These are phyloP conservation scores for Trachemys scripta DNA, from an alignment of 2,113 vertebrate species.

Conservation along the genomic window DNA sequence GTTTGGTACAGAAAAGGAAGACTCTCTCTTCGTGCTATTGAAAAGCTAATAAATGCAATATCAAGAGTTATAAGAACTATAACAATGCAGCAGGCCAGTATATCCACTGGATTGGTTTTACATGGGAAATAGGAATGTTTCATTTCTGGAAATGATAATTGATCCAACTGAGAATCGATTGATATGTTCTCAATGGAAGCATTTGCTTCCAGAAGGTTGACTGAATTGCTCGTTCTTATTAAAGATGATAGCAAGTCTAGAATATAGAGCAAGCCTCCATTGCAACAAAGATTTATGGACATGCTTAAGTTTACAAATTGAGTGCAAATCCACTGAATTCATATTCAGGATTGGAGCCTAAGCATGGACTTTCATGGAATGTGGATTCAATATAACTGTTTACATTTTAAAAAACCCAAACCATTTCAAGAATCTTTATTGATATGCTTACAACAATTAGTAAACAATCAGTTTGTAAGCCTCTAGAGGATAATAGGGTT, in stretches of 20 bases:
- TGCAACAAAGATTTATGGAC: not conserved
- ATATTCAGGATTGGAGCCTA: not conserved
- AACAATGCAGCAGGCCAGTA: not conserved
- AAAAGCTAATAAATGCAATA: not conserved
- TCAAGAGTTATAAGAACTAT: not conserved
- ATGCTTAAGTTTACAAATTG: not conserved
- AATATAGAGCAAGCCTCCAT: not conserved
- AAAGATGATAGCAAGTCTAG: not conserved
- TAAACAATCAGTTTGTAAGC: no score
- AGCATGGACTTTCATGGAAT: not conserved
- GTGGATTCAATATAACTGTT: not conserved
- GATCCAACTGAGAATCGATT: not conserved
- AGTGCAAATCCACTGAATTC: not conserved
- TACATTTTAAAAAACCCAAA: not conserved
- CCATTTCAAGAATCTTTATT: rapidly evolving
- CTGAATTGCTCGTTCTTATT: not conserved
- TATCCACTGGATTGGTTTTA: not conserved
- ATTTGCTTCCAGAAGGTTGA: not conserved
- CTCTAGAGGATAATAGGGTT: no score
- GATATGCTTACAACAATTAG: not conserved
- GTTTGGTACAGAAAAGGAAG: not conserved
- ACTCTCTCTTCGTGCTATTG: not conserved
- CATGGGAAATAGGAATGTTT: not conserved
- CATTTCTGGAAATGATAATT: not conserved
- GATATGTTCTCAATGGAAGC: rapidly evolving